A percentile compares a stretch with the other conserved stretches of the same genome.
These are phyloP conservation scores for Diceros bicornis DNA, from an alignment of 2,797 vertebrate genomes.

Conservation along the genomic window DNA sequence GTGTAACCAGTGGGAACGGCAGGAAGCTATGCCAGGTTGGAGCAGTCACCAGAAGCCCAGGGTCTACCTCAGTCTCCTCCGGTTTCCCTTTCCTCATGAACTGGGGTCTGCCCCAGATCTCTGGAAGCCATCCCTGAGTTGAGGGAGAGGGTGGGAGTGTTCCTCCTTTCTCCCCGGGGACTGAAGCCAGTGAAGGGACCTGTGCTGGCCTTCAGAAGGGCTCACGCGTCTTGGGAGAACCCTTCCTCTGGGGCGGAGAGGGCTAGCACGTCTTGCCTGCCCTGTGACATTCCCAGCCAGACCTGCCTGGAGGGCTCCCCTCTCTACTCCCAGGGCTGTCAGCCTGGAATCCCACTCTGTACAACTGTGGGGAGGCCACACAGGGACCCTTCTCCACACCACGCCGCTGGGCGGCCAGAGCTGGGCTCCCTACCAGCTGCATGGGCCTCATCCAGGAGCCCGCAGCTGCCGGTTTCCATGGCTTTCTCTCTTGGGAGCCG, in stretches of 20 bases:
- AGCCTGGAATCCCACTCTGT: constrained; percentile 65
- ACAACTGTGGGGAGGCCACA: neutral
- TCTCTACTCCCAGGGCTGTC: constrained; percentile 60
- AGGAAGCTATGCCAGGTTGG: accelerated
- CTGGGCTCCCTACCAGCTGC: accelerated
- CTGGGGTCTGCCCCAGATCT: accelerated
- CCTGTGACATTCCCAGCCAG: constrained; percentile 59
- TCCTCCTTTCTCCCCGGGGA: neutral
- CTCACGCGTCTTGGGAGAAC: neutral
- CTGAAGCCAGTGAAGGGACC: neutral
- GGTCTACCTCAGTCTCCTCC: neutral
- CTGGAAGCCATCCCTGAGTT: neutral
- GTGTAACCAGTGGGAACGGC: neutral
- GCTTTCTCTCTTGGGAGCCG: neutral
- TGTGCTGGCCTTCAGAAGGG: neutral
- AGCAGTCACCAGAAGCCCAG: neutral
- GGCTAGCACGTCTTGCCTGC: neutral
- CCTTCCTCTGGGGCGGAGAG: neutral
- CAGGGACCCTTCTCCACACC: neutral
- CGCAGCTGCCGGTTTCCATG: neutral
- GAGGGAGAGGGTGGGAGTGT: too few relatives aligned
- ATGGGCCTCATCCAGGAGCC: neutral
- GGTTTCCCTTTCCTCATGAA: neutral
- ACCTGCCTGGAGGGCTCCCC: constrained; percentile 31
- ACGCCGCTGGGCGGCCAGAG: accelerated